Base-by-base conservation (phyloP, 2,888 invertebrate genomes). In the Daptonema setosum region DNA sequence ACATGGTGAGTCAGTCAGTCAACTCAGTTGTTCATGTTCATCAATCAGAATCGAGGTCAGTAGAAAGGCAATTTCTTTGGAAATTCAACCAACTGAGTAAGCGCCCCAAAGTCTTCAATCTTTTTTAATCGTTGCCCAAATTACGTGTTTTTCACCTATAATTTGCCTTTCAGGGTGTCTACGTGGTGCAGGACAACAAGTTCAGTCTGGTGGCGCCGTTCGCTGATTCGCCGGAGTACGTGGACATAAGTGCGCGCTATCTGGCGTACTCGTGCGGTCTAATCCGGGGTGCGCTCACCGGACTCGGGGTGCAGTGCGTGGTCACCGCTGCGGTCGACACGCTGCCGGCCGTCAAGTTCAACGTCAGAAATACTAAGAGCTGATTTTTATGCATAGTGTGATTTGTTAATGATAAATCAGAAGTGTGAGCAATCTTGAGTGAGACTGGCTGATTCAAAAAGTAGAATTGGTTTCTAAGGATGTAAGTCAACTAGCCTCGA, bases 261-360 rank as follows among this genome's bases (percentile, higher is more conserved):
- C 61, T 93, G 56, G 87, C 91, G 1, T 90, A 90, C 70, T 90
- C 95, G 0, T 93, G 93, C 75, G 95, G 95, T 2, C 76, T 95
- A 62, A 81, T 97, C 56, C 78, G 95, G 68, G 97, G 95, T 41
- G 88, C 90, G 53, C 75, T 97, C 60, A 85, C 88, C 24, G 93
- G 93, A 75, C 78, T 97, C 60, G 90, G 90, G 58, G 83, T 67
- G 54, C 53, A 61, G 54, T 86, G 87, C 71, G 81, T 88, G 56
- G 93, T 97, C 1, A 93, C 90, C 22, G 91, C 91, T 3, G 62
- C 64, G 3, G 61, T 65, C 2, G 68, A 68, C 28, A 58, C 58
- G 17, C 55, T 69, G 24, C 69, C 69, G 1, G 61, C 62, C 28
- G 66, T 67, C 28, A 69, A 67, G 52, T 69, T 69, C 54, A 66